Base-by-base conservation (phyloP, 2,888 invertebrate genomes). In the Sclerodermus sp. region DNA sequence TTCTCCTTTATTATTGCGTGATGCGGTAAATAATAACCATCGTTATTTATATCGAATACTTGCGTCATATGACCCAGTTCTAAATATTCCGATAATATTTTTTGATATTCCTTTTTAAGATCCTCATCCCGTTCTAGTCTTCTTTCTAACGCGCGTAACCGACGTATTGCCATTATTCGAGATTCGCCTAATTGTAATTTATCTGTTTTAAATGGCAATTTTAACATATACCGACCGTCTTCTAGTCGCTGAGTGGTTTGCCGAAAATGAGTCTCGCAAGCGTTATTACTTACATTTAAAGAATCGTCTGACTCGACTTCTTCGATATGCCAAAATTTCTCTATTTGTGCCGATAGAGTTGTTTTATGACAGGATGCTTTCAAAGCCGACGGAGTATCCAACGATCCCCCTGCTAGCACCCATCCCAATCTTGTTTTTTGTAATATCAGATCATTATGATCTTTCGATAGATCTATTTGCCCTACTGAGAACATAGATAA, bases 351-450 rank as follows among this genome's bases (percentile, higher is more conserved):
- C 31, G 47, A 1, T 2, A 9, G 4, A 12, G 2, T 6, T 14
- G 6, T 38, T 1, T 3, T 6, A 5, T 3, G 6, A 13, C 2
- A 1, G 12, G 1, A 1, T 32, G 8, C 0, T n/a, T 2, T 1
- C 40, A 1, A 2, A 18, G 2, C 8, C 8, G 23, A n/a, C n/a
- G n/a, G n/a, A n/a, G n/a, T n/a, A n/a, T n/a, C n/a, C n/a, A n/a
- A n/a, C n/a, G n/a, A n/a, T n/a, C n/a, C 23, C n/a, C 29, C 17
- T 9, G 51, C 34, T 0, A 53, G n/a, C 0, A 55, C 30, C 51
- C 53, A 58, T 1, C 51, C 55, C 0, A 55, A 10, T 12, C 40
- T 5, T 1, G 49, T 53, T 13, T 55, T 53, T 38, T 43, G 42
- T 10, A 16, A 44, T 1, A n/a, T 14, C 6, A 13, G 39, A 17